Conservation (phyloP, 1,140 invertebrate species). For the Bombus haemorrhoidalis region DNA sequence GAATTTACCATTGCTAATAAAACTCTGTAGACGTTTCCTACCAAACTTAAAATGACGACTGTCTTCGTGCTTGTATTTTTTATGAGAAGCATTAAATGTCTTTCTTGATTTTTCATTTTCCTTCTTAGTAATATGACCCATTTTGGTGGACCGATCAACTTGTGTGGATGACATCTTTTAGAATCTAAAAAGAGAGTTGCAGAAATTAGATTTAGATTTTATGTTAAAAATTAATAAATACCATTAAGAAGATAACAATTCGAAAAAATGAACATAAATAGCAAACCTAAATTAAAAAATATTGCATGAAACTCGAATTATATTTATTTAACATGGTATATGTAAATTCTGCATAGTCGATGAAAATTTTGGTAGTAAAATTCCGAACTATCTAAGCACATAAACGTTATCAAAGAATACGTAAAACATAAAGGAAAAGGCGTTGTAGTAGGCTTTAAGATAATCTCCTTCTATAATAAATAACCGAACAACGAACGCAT, state of each 20-base stretch:
- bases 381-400: neutral
- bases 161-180: slow-evolving; percentile 74
- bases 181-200: slow-evolving; percentile 20
- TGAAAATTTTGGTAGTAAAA: neutral
- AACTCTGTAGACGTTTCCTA: slow-evolving; percentile 83
- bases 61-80: slow-evolving; percentile 81
- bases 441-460: neutral
- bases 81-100: slow-evolving; percentile 70
- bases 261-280: neutral
- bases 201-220: neutral
- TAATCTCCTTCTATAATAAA: neutral
- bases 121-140: slow-evolving; percentile 72
- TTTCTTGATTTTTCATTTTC: slow-evolving; percentile 77
- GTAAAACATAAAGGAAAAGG: neutral
- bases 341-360: neutral
- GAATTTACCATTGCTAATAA: slow-evolving; percentile 81
- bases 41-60: slow-evolving; percentile 79
- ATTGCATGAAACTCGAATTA: too few relatives aligned
- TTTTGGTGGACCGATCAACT: slow-evolving; percentile 74
- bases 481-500: neutral
- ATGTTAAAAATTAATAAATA: neutral
- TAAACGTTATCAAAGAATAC: neutral
- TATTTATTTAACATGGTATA: neutral
- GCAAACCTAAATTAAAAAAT: neutral
- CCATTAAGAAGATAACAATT: neutral